Base-by-base conservation (phyloP, 2,797 vertebrate species). In the Arrhamphus sclerolepis region DNA sequence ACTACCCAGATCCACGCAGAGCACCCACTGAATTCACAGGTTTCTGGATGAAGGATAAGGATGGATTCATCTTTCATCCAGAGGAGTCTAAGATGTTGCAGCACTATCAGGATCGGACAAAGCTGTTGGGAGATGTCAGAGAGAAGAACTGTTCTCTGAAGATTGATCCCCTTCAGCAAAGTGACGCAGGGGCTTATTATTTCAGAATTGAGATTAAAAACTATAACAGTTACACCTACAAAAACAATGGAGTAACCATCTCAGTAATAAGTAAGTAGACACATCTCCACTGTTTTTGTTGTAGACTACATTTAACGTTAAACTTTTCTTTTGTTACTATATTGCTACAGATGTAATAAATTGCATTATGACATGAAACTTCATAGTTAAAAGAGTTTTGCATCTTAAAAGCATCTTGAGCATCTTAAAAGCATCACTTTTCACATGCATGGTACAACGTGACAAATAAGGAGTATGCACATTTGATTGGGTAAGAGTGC, bases 141-240 rank as follows among this genome's bases (percentile, higher is more conserved):
- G 42, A 62, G 1, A 89, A 76, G 16, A 78, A 75, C 43, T 93
- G 92, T 20, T 87, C 92, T 0, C 73, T 93, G 56, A 87, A 72
- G 80, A 89, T 93, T 11, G 71, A 89, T 26, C 57, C 53, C 4
- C 66, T 93, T 19, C 18, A 18, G 11, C 0, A 5, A 34, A 65
- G 5, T 13, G 91, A 93, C 68, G 0, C 0, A 0, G 86, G 83
- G 0, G 56, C 79, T 2, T 91, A 89, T 63, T 0, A 31, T 13
- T 93, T 93, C 63, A 79, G 92, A 75, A 81, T 93, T 22, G 87
- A 88, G 63, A 87, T 93, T 0, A 3, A n/a, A 43, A 0, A 11
- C 20, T 60, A 70, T 2, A 0, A 83, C 0, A 87, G 1, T 0
- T 90, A 0, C 69, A 82, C 88, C 1, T 93, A 63, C 51, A 1